Evolutionary conservation across 2,797 vertebrate genomes (phyloP).

Genomic region (Orientallactaga sibirica): DNA sequence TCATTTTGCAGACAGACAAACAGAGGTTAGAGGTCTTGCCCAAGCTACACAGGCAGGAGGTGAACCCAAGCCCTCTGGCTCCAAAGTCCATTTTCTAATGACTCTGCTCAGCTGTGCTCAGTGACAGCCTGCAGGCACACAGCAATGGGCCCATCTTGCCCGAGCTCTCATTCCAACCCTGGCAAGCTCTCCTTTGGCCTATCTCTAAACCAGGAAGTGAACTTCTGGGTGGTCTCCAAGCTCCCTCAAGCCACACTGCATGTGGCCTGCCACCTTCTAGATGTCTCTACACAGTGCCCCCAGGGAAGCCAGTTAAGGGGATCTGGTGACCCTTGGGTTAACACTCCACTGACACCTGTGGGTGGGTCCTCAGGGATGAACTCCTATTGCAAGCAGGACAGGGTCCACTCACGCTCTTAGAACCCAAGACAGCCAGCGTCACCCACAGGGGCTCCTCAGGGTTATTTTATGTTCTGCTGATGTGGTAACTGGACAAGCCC

Average conservation of each 20-base stretch:
- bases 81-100: neutral
- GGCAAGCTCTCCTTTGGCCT: neutral
- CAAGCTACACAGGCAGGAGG: neutral
- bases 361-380: neutral
- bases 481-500: neutral
- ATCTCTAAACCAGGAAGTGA: neutral
- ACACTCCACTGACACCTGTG: neutral
- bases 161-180: neutral
- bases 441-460: fast-evolving
- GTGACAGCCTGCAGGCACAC: neutral
- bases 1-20: neutral
- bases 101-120: neutral
- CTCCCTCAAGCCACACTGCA: neutral
- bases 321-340: neutral
- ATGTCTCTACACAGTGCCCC: neutral
- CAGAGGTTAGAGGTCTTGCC: no score
- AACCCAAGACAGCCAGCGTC: neutral
- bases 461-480: neutral
- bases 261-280: neutral
- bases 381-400: neutral
- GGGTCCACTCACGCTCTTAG: neutral
- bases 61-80: neutral
- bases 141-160: neutral
- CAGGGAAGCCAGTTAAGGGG: neutral
- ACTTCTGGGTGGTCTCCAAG: neutral